Evolutionary conservation across 2,888 invertebrate species (phyloP), one percentile per base, ranked within the genome.

Genomic region (Hemithea aestivaria): DNA sequence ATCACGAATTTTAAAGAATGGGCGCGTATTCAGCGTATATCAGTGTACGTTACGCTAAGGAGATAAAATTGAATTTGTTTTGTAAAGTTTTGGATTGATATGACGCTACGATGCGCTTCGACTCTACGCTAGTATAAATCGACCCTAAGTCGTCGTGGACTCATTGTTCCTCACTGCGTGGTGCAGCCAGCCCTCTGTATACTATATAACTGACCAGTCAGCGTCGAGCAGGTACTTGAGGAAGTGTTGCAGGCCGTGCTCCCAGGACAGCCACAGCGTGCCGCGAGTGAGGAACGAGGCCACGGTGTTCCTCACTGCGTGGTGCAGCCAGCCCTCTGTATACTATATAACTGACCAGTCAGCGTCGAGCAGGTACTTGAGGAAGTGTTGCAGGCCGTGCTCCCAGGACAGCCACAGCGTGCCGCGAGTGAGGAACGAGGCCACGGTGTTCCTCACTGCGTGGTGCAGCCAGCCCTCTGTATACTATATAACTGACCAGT

Each of bases 401-500:
- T 92, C 93, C 93, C 93, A 93, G 51, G 89, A 90, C 33, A 92
- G 85, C 93, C 93, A 93, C 36, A 93, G 83, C 6, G 91, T 91
- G 8, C 93, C 93, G 4, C 93, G 87, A 0, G 93, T 93, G n/a
- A 93, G 82, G 78, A 93, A 93, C 20, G 87, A 89, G 3, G 93
- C 92, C n/a, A 92, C 91, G 0, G 92, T 89, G 78, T 93, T 93
- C 25, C 93, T 80, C 8, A 90, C 89, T 1, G 88, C 89, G 66
- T 93, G 93, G 70, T 93, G 93, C 10, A 93, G 81, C 93, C 93
- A 93, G 20, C 93, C 93, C 66, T 93, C 93, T 4, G 16, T 16
- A 5, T 16, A 16, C 2, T 16, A 5, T 16, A 4, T 2, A 16
- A 10, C 21, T 24, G 23, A 84, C 92, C 92, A 93, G 66, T 93